Conservation (phyloP, 1,140 invertebrate genomes). For the Cydia pomonella region DNA sequence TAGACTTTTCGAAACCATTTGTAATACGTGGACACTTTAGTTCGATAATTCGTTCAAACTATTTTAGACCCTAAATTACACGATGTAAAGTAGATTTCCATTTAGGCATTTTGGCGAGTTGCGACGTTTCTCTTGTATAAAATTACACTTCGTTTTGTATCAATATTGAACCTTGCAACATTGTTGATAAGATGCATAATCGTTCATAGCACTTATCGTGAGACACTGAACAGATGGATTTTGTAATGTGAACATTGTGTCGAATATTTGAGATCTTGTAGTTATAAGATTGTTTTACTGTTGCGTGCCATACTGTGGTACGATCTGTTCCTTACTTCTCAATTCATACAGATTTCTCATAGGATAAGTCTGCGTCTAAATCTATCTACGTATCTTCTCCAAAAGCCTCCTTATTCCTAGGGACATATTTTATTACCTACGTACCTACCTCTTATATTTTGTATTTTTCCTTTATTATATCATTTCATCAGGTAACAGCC, state of each 20-base stretch:
- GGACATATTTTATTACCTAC: too few relatives aligned
- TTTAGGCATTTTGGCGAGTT: slow-evolving; percentile 22
- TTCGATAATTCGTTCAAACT: neutral
- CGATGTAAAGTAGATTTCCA: slow-evolving; percentile 27
- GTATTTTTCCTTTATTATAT: too few relatives aligned
- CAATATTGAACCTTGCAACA: slow-evolving; percentile 12
- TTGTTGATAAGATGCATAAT: neutral
- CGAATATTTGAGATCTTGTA: slow-evolving; percentile 21
- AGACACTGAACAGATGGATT: neutral
- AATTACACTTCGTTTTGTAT: slow-evolving; percentile 16
- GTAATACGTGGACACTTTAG: neutral
- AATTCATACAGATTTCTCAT: too few relatives aligned
- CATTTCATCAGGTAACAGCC: too few relatives aligned
- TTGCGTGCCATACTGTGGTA: slow-evolving; percentile 15
- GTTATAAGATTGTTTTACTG: slow-evolving; percentile 25
- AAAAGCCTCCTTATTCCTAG: too few relatives aligned
- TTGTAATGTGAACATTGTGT: slow-evolving; percentile 1
- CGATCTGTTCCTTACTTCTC: slow-evolving; percentile 9
- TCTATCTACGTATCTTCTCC: too few relatives aligned
- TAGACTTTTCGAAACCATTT: slow-evolving; percentile 23
- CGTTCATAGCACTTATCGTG: slow-evolving; percentile 11
- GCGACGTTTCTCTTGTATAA: slow-evolving; percentile 19
- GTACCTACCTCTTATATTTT: too few relatives aligned
- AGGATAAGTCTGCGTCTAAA: too few relatives aligned
- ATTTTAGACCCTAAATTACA: slow-evolving; percentile 2